Evolutionary conservation across 2,888 invertebrate species (phyloP), one percentile per base, ranked within the genome.

Genomic region (Emesis furor): DNA sequence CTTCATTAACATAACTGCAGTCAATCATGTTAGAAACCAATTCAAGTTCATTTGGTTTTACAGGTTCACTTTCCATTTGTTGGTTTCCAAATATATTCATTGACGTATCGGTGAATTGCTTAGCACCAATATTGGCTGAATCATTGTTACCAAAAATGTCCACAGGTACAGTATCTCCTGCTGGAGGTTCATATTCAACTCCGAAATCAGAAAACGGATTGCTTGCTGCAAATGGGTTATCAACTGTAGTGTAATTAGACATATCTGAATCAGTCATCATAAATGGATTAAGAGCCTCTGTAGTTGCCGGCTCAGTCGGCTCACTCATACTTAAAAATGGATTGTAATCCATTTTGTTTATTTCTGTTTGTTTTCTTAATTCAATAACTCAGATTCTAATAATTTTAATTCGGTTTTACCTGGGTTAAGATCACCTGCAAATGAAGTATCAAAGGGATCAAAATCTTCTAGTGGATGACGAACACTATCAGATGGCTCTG

Each of bases 361-460:
- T 72, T 8, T 51, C 4, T 62, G 6, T 30, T 30, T 24, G 0
- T 67, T 35, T 4, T 46, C 12, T 88, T 82, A 93, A 72, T 93
- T 93, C 88, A 96, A 88, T 90, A 99, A 96, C 93, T 99, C 98
- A 73, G 98, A 98, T 93, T 98, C 99, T 0, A 99, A 94, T 30
- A 98, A 93, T 91, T 98, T 98, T 0, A 99, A 93, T 94, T 99
- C 98, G 0, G 98, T 98, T 92, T 97, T 98, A 2, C 98, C 98
- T 0, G 98, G 98, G 85, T 97, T 97, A 67, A 98, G 96, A 91
- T 98, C 97, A 73, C 97, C 97, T 0, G 98, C 98, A 89, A 98
- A 98, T 0, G 99, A 98, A 0, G 99, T 99, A 92, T 99, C 99
- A 92, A 99, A 99, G 0, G 99, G 99, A 96, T 99, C 99, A 87